Evolutionary conservation across 2,113 vertebrate genomes (phyloP), one percentile per base, ranked within the genome.

Genomic region (Caloenas nicobarica): DNA sequence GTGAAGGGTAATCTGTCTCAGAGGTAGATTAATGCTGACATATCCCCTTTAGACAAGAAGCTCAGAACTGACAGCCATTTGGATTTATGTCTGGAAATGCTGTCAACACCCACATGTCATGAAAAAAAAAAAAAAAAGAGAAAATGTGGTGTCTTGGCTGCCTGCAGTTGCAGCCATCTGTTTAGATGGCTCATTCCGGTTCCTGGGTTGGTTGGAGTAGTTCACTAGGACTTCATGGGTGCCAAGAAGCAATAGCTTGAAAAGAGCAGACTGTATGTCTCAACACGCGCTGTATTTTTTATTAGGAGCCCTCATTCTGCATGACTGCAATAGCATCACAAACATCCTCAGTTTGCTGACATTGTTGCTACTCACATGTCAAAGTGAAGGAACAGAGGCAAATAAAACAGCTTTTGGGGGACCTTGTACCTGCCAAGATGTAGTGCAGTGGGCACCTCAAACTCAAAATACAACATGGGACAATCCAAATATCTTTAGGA

Each of bases 81-180:
- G 95, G 93, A 97, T 97, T 97, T 95, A 26, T 91, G 86, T 93
- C 92, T 97, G 82, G 92, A 97, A 95, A 89, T 76, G 85, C 96
- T 97, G 96, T 97, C 97, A 97, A 91, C 94, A 95, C 95, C 34
- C 77, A 86, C 93, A 86, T 7, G 4, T 96, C 94, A 94, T 78
- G 77, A 74, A 73, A 79, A 46, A 46, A 46, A 44, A 46, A 10
- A 46, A 46, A 17, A 46, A 10, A 46, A 46, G 16, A 44, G 42
- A 58, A 93, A 56, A n/a, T 16, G 15, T 64, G 42, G 94, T 96
- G 95, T 97, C 97, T 95, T 94, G 93, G 95, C 95, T 97, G 84
- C 80, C 91, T 96, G 79, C 46, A 81, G 91, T 95, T 65, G 68
- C 62, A 96, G 96, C 97, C 98, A 98, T 98, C 97, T 98, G 97